Evolutionary conservation across 2,797 vertebrate genomes (phyloP), one percentile per base, ranked within the genome.

Genomic region (Xyrichtys novacula): DNA sequence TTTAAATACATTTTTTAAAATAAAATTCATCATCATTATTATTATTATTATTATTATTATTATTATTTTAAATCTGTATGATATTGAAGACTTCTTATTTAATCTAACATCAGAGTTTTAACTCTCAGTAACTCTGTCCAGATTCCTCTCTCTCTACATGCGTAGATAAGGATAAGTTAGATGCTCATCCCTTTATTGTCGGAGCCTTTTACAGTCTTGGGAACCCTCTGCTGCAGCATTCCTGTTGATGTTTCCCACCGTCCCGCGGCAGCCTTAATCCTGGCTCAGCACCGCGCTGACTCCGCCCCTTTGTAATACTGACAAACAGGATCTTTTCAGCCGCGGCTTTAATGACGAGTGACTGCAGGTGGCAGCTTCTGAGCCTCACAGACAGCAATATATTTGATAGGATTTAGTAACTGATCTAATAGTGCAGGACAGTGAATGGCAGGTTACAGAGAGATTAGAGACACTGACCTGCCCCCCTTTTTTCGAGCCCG

Each of bases 321-420:
- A 76, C 69, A 85, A 76, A 76, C 80, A 48, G 52, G 17, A 38
- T 62, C 7, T 71, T 65, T 72, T 74, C 59, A 63, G 47, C 70
- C 69, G 9, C 25, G 48, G 60, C 63, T 75, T 81, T 75, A 72
- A 74, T 69, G 78, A 76, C 31, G 66, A 70, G 71, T 53, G 65
- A 64, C 81, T 66, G 62, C 80, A 84, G 83, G 85, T 78, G 80
- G 79, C 53, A 16, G 52, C 61, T 58, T 68, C 43, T 75, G 80
- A 50, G 47, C 26, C 10, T 25, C 66, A 67, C 66, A 70, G 81
- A 91, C 48, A 25, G 87, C 80, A 85, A 83, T 83, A 73, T 79
- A 88, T 85, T 69, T 81, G 85, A 91, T 65, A 81, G 82, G 87
- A 91, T 90, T 91, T 88, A 81, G 79, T 79, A 67, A 75, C 22